Evolutionary conservation across 2,113 vertebrate genomes (phyloP).

Genomic region (Poeciliopsis turrubarensis): DNA sequence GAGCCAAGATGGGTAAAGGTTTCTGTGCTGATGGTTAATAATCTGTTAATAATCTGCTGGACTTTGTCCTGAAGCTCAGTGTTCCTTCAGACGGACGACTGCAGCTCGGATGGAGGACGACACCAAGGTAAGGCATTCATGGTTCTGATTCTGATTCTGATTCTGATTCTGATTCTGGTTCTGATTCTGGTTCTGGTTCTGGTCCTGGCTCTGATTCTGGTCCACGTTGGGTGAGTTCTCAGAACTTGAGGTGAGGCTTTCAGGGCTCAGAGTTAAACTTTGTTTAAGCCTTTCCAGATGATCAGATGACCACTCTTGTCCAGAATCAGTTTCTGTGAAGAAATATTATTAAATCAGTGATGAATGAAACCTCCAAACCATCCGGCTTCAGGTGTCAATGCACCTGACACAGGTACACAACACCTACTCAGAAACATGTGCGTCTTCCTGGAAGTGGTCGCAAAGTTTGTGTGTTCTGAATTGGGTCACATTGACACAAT

Average conservation of each 20-base stretch:
- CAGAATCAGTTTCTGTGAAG: background rate
- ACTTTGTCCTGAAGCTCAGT: constrained; percentile 46
- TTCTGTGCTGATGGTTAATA: constrained; percentile 33
- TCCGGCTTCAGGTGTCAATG: background rate
- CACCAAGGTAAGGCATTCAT: constrained; percentile 43
- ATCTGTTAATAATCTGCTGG: constrained; percentile 42
- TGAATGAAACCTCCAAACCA: background rate
- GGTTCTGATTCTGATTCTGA: background rate
- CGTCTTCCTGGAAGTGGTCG: background rate
- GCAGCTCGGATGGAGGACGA: constrained; percentile 35
- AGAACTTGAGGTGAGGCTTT: background rate
- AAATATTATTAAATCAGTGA: background rate
- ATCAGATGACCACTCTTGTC: background rate
- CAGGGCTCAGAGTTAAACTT: background rate
- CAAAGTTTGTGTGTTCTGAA: background rate
- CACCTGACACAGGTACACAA: background rate
- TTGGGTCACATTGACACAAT: background rate
- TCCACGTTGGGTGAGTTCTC: background rate
- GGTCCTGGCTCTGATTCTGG: background rate
- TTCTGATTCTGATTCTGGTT: background rate
- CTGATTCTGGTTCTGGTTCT: background rate
- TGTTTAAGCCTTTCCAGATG: background rate
- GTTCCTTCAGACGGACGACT: background rate
- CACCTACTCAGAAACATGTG: background rate
- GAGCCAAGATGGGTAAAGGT: background rate